Conservation (phyloP, 2,797 vertebrate genomes). For the Falco berigora region DNA sequence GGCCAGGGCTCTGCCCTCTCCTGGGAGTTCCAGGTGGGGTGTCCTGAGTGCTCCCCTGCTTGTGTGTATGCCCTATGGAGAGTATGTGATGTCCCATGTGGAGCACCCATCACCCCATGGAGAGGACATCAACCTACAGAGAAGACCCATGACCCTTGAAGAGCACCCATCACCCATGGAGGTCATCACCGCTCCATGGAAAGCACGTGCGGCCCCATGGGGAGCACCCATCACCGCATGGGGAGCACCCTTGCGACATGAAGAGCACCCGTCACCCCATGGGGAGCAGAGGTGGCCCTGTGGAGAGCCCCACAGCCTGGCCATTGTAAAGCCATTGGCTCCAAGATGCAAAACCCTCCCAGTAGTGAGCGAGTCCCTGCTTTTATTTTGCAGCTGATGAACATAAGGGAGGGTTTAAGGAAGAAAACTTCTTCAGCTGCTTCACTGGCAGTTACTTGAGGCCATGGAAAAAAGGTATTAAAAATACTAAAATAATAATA, state of each 20-base stretch:
- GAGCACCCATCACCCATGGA: neutral
- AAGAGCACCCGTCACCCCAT: neutral
- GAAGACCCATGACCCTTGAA: neutral
- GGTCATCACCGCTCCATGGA: neutral
- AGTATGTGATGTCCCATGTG: neutral
- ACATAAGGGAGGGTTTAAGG: neutral
- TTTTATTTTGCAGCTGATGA: neutral
- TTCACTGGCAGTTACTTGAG: neutral
- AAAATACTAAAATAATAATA: neutral
- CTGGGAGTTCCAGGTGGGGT: neutral
- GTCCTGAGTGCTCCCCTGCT: neutral
- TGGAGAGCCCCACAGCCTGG: neutral
- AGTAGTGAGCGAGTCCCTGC: fast-evolving
- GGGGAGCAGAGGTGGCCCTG: neutral
- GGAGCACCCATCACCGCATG: neutral
- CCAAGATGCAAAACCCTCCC: neutral
- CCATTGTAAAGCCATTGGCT: neutral
- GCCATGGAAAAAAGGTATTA: neutral
- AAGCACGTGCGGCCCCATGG: too few species aligned
- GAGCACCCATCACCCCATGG: neutral
- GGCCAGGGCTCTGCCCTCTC: neutral
- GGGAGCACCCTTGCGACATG: too few species aligned
- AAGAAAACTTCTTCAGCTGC: neutral
- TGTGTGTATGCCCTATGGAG: neutral
- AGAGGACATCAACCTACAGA: neutral